These are phyloP conservation scores for Garrulus glandarius DNA, from an alignment of 2,797 vertebrate species.

Conservation along the genomic window DNA sequence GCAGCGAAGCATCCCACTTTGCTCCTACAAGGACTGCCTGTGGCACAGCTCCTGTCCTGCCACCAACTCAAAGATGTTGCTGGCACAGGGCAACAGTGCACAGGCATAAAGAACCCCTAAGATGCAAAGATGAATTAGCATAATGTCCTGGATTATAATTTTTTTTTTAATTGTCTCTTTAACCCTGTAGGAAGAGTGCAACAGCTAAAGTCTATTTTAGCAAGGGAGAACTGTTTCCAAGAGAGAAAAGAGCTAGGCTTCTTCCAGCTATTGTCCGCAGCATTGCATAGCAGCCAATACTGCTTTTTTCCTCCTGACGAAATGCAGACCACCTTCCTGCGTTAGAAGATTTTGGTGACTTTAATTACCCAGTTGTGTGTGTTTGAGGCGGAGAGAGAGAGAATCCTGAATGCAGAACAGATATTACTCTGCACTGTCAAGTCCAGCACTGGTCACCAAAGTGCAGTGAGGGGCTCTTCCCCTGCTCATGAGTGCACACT, in stretches of 20 bases:
- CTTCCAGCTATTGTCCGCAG: conserved; percentile 2
- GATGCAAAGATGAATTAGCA: not conserved
- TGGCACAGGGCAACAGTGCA: rapidly evolving
- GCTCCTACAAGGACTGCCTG: not conserved
- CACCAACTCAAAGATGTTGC: not conserved
- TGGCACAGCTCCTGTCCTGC: not conserved
- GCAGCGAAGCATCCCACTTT: not conserved
- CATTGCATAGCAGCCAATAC: not conserved
- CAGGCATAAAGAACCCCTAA: not conserved
- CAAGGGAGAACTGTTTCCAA: not conserved
- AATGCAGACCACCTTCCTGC: conserved; percentile 39
- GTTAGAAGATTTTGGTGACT: not conserved
- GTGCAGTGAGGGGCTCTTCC: not conserved
- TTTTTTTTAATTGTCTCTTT: not conserved
- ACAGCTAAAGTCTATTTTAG: not conserved
- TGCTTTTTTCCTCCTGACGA: not conserved
- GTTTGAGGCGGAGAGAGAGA: not conserved
- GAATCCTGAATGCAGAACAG: not conserved
- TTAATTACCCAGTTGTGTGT: not conserved
- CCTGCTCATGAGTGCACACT: rapidly evolving
- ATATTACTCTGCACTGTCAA: not conserved
- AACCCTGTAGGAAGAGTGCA: not conserved
- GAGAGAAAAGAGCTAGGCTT: not conserved
- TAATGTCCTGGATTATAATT: not conserved
- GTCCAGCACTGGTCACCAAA: not conserved